Conservation (phyloP, 2,888 invertebrate genomes). For the Seira ritae region DNA sequence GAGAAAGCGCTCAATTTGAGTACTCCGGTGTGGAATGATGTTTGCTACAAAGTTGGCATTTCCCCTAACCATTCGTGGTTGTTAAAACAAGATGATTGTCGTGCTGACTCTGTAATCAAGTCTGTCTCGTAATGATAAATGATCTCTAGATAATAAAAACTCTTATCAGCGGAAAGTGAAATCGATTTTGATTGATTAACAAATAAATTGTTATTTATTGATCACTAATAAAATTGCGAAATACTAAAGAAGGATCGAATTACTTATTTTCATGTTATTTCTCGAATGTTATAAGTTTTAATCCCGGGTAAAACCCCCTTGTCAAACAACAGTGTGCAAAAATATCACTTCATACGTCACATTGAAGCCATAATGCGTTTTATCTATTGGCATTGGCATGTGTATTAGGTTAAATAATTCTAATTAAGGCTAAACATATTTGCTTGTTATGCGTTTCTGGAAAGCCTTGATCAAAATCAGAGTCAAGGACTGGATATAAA, state of each 20-base stretch:
- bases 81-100: too few relatives aligned
- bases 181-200: not conserved
- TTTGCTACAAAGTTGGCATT: conserved; percentile 80
- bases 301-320: not conserved
- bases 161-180: not conserved
- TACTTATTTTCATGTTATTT: too few relatives aligned
- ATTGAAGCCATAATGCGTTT: too few relatives aligned
- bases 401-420: too few relatives aligned
- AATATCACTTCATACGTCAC: too few relatives aligned
- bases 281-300: not conserved
- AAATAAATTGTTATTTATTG: not conserved
- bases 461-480: not conserved
- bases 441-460: not conserved
- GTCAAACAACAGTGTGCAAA: too few relatives aligned
- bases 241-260: not conserved
- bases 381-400: too few relatives aligned
- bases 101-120: not conserved
- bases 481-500: not conserved
- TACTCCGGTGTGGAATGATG: conserved; percentile 81
- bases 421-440: too few relatives aligned
- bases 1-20: conserved; percentile 82
- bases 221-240: not conserved
- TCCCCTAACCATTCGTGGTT: conserved; percentile 60
- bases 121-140: not conserved
- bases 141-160: too few relatives aligned